Evolutionary conservation across 2,113 vertebrate genomes (phyloP).

Genomic region (Chionis minor): DNA sequence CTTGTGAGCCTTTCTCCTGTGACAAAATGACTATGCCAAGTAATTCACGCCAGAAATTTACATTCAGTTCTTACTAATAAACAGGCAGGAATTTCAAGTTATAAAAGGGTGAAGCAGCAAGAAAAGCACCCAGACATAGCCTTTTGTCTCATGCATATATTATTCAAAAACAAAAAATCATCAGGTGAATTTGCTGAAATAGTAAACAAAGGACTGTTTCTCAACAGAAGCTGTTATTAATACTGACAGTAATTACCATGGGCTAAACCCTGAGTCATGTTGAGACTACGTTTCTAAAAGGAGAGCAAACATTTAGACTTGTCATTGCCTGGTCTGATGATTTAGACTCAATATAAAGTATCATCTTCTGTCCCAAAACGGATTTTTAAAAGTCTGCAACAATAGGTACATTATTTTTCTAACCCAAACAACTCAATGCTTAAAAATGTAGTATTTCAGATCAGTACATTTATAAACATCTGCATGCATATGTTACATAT

Average conservation of each 20-base stretch:
- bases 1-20: background rate
- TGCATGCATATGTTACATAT: background rate
- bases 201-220: slow-evolving; percentile 74
- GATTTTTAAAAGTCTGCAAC: background rate
- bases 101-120: background rate
- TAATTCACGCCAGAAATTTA: background rate
- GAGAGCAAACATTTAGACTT: background rate
- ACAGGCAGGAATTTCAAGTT: slow-evolving; percentile 33
- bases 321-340: background rate
- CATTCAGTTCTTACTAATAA: background rate
- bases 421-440: background rate
- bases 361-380: background rate
- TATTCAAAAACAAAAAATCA: slow-evolving; percentile 31
- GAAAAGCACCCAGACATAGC: background rate
- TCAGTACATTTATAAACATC: background rate
- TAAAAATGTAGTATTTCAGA: background rate
- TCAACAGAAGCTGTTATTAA: slow-evolving; percentile 68
- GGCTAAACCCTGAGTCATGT: background rate
- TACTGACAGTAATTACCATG: background rate
- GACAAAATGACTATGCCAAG: background rate
- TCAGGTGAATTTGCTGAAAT: slow-evolving; percentile 56
- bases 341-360: background rate
- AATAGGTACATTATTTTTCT: background rate
- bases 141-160: slow-evolving; percentile 26
- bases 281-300: background rate